phyloP scores from a whole-genome alignment of 2,888 invertebrate genomes.

The Diaprepes abbreviatus region DNA sequence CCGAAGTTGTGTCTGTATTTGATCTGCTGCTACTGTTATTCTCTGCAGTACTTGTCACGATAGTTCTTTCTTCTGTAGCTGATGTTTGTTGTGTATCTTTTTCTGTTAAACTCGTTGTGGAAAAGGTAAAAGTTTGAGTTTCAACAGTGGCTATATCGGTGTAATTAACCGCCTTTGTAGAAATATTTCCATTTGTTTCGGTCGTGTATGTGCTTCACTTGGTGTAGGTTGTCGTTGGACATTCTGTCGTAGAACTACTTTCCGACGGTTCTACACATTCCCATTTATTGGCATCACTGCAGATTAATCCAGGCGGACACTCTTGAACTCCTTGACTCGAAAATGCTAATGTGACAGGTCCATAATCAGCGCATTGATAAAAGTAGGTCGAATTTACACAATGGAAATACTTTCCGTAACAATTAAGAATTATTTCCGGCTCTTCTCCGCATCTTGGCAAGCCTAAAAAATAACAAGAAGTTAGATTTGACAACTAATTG shows the following conservation, averaged over 20 bases:
- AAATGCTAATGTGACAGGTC: conserved; percentile 46
- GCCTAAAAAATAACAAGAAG: background rate
- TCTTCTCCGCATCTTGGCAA: conserved; percentile 36
- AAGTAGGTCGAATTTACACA: conserved; percentile 54
- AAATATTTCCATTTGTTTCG: background rate
- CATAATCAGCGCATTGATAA: conserved; percentile 51
- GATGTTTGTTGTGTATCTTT: conserved; percentile 10
- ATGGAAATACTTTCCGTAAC: conserved; percentile 51
- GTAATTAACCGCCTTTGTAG: conserved; percentile 27
- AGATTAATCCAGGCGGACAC: conserved; percentile 45
- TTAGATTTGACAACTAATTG: no score
- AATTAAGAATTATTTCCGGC: conserved; percentile 46
- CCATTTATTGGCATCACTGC: conserved; percentile 38
- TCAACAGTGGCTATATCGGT: background rate
- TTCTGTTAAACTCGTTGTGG: conserved; percentile 28
- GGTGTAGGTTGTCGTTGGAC: conserved; percentile 27
- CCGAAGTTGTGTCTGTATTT: conserved; percentile 9
- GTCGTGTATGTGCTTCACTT: background rate
- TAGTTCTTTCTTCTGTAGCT: conserved; percentile 2
- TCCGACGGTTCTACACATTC: conserved; percentile 44
- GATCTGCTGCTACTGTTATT: conserved; percentile 11
- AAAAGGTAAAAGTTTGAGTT: background rate
- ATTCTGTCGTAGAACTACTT: conserved; percentile 42
- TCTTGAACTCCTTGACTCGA: conserved; percentile 38
- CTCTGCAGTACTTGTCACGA: background rate